Conservation (phyloP, 1,140 invertebrate genomes). For the Musca vetustissima region DNA sequence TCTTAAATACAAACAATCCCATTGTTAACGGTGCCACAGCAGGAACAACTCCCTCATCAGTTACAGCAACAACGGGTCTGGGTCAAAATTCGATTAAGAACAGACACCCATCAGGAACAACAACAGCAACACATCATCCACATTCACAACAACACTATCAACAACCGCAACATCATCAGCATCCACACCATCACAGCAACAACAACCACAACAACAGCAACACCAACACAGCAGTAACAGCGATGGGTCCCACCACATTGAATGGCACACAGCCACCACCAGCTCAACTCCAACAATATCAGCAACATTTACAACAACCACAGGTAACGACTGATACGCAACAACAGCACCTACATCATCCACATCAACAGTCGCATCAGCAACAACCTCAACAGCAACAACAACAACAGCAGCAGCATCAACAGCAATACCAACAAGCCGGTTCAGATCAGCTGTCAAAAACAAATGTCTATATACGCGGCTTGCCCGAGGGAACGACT, state of each 20-base stretch:
- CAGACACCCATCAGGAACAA: no score
- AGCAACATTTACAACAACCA: conserved; percentile 11
- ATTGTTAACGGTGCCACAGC: neutral
- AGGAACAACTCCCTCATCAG: neutral
- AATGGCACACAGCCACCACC: conserved; percentile 16
- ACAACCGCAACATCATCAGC: neutral
- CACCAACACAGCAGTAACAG: conserved; percentile 1
- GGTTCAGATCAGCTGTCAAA: conserved; percentile 23
- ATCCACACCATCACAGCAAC: neutral
- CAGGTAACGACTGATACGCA: neutral
- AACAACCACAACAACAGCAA: neutral
- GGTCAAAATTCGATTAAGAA: conserved; percentile 8
- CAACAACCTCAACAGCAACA: conserved; percentile 14
- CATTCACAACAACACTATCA: neutral
- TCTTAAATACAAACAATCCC: neutral
- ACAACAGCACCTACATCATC: conserved; percentile 2
- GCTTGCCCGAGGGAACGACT: conserved; percentile 13
- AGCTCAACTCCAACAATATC: conserved; percentile 16
- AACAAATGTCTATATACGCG: conserved; percentile 21
- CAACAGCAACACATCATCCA: neutral
- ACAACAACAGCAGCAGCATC: conserved; percentile 7
- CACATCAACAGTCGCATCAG: conserved; percentile 11
- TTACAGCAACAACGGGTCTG: conserved; percentile 7
- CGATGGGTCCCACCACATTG: conserved; percentile 16
- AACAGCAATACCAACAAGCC: conserved; percentile 2